A percentile compares a stretch with the other conserved stretches of the same genome.
Evolutionary conservation across 53 echinoderm and acorn worm genomes (phyloP).

Genomic region (Echinometra lucunter): DNA sequence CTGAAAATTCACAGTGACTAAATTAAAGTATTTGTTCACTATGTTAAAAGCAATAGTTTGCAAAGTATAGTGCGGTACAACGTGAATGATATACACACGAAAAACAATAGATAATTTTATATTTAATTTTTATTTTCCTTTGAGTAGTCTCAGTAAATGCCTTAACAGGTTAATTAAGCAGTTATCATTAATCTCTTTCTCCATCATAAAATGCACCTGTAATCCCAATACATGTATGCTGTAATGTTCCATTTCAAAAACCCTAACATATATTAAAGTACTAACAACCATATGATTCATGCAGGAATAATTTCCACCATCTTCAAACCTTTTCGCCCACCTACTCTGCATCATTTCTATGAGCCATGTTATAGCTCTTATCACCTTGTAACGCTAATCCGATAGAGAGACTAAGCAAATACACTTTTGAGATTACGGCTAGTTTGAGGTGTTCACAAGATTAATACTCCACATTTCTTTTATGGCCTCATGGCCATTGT

Average conservation of each 20-base stretch:
- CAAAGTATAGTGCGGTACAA: no score
- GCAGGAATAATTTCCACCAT: background rate
- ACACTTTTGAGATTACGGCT: slow-evolving; percentile 34
- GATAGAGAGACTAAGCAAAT: slow-evolving; percentile 58
- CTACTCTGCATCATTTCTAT: background rate
- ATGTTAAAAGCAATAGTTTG: no score
- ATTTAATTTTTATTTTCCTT: no score
- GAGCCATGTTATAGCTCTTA: slow-evolving; percentile 27
- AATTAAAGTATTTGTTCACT: no score
- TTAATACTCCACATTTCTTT: background rate
- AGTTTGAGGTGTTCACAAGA: slow-evolving; percentile 23
- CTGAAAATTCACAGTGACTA: no score
- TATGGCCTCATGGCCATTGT: background rate
- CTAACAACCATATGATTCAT: background rate
- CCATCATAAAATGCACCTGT: background rate
- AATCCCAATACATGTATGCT: background rate
- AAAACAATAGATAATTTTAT: no score
- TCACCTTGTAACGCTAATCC: slow-evolving; percentile 48
- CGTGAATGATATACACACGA: no score
- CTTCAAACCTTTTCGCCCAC: slow-evolving; percentile 4
- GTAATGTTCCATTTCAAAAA: background rate
- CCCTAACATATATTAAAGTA: background rate
- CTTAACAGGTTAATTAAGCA: background rate
- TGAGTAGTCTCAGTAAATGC: no score
- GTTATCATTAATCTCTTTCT: background rate